These are phyloP conservation scores for Otolemur crassicaudatus DNA, from an alignment of 2,797 vertebrate genomes.

Conservation along the genomic window DNA sequence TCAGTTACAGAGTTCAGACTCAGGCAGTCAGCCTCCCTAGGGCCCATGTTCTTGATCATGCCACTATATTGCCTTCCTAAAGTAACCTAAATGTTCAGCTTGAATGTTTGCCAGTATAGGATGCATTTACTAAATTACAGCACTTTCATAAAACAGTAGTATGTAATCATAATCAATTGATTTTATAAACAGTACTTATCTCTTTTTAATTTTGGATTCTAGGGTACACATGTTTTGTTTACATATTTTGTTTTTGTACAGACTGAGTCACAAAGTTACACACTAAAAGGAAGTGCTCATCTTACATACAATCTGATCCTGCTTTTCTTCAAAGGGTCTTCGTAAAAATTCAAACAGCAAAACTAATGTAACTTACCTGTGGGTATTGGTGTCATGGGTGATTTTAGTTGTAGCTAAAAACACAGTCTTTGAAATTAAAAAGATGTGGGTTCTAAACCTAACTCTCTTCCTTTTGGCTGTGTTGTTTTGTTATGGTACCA, in stretches of 20 bases:
- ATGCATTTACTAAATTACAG: not conserved
- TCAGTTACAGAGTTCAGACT: not conserved
- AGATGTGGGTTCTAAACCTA: not conserved
- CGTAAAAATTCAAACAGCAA: not conserved
- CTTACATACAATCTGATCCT: not conserved
- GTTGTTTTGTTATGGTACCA: too few relatives aligned
- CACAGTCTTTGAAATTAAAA: not conserved
- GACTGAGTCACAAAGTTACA: too few relatives aligned
- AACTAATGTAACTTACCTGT: not conserved
- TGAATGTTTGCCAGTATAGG: not conserved
- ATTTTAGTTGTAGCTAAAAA: constrained; percentile 3
- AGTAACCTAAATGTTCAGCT: not conserved
- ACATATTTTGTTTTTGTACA: too few relatives aligned
- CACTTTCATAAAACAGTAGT: not conserved
- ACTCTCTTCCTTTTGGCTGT: not conserved
- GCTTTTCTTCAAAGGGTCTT: not conserved
- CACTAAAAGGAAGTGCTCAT: not conserved
- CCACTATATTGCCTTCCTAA: not conserved
- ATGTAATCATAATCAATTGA: not conserved
- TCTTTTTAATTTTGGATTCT: not conserved
- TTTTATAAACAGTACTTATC: constrained; percentile 3
- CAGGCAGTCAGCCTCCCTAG: not conserved
- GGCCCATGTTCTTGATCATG: not conserved
- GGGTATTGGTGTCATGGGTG: not conserved
- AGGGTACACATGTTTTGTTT: too few relatives aligned